A percentile compares a stretch with the other conserved stretches of the same genome.
phyloP scores from a whole-genome alignment of 2,888 invertebrate species.

The Pecten maximus region DNA sequence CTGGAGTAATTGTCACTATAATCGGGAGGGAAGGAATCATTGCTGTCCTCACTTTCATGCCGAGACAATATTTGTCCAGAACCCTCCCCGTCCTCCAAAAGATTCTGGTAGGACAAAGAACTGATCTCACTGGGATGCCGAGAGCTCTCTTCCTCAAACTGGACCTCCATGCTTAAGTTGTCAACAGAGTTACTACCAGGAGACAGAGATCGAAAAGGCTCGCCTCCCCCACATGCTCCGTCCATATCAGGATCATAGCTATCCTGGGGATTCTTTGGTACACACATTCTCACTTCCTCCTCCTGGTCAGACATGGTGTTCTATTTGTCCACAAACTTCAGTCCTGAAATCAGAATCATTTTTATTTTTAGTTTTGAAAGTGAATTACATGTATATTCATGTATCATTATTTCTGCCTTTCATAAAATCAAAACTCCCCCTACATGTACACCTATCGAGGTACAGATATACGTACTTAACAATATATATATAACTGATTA shows the following conservation, averaged over 20 bases:
- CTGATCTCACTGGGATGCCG: constrained; percentile 81
- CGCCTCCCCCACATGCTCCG: constrained; percentile 66
- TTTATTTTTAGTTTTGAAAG: no score
- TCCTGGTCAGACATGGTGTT: constrained; percentile 64
- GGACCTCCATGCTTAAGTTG: constrained; percentile 81
- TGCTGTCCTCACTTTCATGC: constrained; percentile 77
- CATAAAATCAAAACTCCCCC: no score
- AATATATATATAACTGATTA: no score
- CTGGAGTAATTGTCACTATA: constrained; percentile 70
- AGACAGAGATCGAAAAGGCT: constrained; percentile 59
- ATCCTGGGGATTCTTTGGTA: constrained; percentile 52
- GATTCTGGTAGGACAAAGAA: constrained; percentile 78
- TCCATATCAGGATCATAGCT: constrained; percentile 60
- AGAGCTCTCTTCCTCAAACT: constrained; percentile 80
- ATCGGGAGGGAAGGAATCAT: constrained; percentile 74
- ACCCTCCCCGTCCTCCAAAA: constrained; percentile 75
- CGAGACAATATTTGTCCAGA: constrained; percentile 66
- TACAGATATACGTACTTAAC: no score
- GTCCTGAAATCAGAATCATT: no score
- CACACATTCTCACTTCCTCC: constrained; percentile 53
- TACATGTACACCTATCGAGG: no score
- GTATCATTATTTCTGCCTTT: no score
- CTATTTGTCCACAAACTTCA: constrained; percentile 13
- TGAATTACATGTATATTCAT: no score
- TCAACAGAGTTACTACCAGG: constrained; percentile 74